Conservation (phyloP, 2,888 invertebrate genomes). For the Sepioteuthis lessoniana region DNA sequence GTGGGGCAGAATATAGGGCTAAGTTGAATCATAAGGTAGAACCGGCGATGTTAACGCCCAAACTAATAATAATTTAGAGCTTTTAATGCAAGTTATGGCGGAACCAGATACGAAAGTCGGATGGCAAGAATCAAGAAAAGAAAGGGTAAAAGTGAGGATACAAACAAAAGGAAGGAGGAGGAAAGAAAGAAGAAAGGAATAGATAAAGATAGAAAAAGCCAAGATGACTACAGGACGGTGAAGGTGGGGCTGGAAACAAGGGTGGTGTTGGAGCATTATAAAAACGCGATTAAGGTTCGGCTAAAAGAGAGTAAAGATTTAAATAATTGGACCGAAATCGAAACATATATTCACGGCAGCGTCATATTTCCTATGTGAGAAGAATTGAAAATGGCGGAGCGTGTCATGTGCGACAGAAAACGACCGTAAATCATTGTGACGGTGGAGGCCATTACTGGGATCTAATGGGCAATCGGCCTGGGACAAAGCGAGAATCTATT, state of each 20-base stretch:
- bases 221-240: no score
- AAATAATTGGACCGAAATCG: background rate
- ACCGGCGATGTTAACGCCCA: no score
- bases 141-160: background rate
- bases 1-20: no score
- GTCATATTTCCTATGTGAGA: background rate
- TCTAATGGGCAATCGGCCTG: background rate
- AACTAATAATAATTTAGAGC: background rate
- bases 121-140: background rate
- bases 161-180: no score
- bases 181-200: no score
- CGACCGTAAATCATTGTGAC: background rate
- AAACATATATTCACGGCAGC: slow-evolving; percentile 8
- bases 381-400: background rate
- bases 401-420: background rate
- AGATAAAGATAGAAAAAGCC: no score
- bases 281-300: background rate
- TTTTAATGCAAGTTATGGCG: background rate
- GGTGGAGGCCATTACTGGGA: background rate
- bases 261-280: background rate
- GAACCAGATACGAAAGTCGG: background rate
- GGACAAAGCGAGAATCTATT: background rate
- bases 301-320: background rate
- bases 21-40: no score
- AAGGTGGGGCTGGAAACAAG: no score